These are phyloP conservation scores for Mesoligia furuncula DNA, from an alignment of 2,888 invertebrate species.

Conservation along the genomic window DNA sequence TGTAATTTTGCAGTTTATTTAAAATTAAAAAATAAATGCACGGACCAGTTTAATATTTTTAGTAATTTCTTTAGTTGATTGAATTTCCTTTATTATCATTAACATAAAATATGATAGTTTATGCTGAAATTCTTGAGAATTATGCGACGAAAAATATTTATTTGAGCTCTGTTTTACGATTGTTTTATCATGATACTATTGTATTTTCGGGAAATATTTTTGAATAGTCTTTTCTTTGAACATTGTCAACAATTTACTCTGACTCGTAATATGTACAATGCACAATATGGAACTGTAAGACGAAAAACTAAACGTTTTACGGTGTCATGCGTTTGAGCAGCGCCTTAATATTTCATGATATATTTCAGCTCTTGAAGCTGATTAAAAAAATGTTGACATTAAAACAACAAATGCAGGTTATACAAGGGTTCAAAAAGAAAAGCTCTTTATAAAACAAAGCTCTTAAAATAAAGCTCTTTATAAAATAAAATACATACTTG, in stretches of 20 bases:
- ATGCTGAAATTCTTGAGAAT: neutral
- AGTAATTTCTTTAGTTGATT: neutral
- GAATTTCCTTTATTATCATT: too few species aligned
- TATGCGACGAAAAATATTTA: neutral
- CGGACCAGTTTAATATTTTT: neutral
- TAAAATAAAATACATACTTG: slow-evolving; percentile 27
- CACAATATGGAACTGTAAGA: too few species aligned
- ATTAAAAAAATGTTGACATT: neutral
- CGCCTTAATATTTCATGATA: neutral
- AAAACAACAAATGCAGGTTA: neutral
- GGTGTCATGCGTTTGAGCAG: neutral
- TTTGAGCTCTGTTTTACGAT: neutral
- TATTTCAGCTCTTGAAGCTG: neutral
- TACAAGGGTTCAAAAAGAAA: neutral
- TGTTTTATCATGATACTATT: neutral
- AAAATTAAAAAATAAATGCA: neutral
- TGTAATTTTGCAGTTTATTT: neutral
- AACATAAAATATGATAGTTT: too few species aligned
- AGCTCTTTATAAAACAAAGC: neutral
- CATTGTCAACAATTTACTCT: too few species aligned
- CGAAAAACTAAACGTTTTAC: neutral
- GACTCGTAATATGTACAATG: too few species aligned
- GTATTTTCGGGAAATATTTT: too few species aligned
- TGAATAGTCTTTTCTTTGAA: too few species aligned
- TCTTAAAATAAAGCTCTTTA: neutral